phyloP scores from a whole-genome alignment of 2,888 invertebrate genomes.

The Callosobruchus maculatus region DNA sequence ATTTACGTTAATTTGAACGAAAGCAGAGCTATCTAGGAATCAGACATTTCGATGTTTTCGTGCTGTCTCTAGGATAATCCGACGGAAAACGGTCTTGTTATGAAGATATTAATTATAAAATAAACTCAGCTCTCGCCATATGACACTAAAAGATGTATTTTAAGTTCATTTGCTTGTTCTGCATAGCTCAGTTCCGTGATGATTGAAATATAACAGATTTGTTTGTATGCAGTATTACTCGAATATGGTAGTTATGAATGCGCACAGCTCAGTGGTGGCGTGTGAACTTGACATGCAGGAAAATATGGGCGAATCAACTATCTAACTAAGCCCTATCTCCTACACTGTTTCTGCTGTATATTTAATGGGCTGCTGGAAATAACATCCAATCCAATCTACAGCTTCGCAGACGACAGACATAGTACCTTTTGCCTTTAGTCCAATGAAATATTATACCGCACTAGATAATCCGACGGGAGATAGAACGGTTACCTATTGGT shows the following conservation, averaged over 20 bases:
- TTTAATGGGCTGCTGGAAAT: too few species aligned
- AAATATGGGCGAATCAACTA: too few species aligned
- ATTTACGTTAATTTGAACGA: conserved; percentile 33
- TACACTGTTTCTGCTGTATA: too few species aligned
- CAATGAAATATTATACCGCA: too few species aligned
- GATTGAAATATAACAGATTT: background rate
- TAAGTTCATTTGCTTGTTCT: background rate
- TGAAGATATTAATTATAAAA: background rate
- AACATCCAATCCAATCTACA: too few species aligned
- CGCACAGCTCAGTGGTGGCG: background rate
- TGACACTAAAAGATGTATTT: background rate
- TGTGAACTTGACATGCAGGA: background rate
- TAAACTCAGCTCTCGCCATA: background rate
- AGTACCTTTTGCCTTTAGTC: too few species aligned
- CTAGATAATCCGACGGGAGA: too few species aligned
- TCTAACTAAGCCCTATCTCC: too few species aligned
- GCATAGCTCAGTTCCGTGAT: background rate
- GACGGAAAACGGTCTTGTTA: background rate
- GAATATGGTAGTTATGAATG: background rate
- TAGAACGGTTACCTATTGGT: too few species aligned
- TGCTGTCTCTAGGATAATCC: background rate
- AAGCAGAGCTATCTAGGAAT: conserved; percentile 32
- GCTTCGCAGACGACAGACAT: too few species aligned
- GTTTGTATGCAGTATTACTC: background rate
- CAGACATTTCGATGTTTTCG: conserved; percentile 4